Evolutionary conservation across 2,113 vertebrate genomes (phyloP), one percentile per base, ranked within the genome.

Genomic region (Actenoides lindsayi): DNA sequence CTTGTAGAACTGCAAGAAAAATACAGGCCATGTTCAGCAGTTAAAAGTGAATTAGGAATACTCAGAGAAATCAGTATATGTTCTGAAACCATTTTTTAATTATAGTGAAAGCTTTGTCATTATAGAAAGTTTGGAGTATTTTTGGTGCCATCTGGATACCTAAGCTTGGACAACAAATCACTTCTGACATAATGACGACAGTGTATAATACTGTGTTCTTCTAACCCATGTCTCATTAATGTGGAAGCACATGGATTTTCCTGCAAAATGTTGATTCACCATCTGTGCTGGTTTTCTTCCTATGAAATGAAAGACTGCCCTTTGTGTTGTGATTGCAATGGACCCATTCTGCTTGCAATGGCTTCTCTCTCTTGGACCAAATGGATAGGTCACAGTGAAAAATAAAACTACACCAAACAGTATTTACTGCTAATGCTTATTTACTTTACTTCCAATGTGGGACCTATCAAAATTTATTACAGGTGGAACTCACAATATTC

Each of bases 71-170:
- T 4, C 4, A 3, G 15, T 59, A 25, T 64, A 35, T 92, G 94
- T 88, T 92, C 69, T 87, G 65, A 94, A 92, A 53, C 33, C 11
- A 57, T 82, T 87, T 95, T 94, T 85, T 90, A 91, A 94, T 97
- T 93, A 81, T 19, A 70, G n/a, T 79, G 95, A 96, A 91, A 96
- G 80, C 92, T 87, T 75, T 82, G 48, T 84, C 56, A 62, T 71
- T 84, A 75, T 23, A 93, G 83, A 65, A 96, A 87, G 41, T 96
- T 95, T 84, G 74, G 67, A 37, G 65, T 89, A 51, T 77, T 94
- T 96, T 95, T 92, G 69, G n/a, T 89, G 80, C 96, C 96, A 95
- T 96, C 96, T 96, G 96, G 91, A 65, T 76, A 91, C 81, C 87
- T 87, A 91, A 68, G 93, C 94, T 96, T 87, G 92, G 68, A 75